These are phyloP conservation scores for Tamias sibiricus DNA, from an alignment of 2,113 vertebrate species.

Conservation along the genomic window DNA sequence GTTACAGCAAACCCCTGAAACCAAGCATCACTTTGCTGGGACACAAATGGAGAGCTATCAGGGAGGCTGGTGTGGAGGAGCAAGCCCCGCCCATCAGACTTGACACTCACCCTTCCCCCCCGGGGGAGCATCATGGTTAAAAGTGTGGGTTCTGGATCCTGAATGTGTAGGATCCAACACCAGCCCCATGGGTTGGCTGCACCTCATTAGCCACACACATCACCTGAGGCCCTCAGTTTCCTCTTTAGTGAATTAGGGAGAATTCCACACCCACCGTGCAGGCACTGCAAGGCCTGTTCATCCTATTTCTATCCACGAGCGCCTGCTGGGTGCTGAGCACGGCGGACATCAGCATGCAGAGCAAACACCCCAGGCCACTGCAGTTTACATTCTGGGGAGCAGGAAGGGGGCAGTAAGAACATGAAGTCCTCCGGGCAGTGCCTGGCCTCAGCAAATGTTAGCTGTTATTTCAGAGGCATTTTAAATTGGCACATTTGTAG, in stretches of 20 bases:
- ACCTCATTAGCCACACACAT: rapidly evolving
- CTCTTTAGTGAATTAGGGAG: neutral
- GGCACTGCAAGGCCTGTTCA: no score
- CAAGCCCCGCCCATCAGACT: rapidly evolving
- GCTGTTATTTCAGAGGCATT: neutral
- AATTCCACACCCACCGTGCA: neutral
- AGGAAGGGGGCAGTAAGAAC: neutral
- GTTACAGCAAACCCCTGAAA: neutral
- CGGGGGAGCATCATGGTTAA: rapidly evolving
- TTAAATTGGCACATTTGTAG: neutral
- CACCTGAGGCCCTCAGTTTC: neutral
- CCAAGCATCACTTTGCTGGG: neutral
- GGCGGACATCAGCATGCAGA: rapidly evolving
- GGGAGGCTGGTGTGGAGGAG: no score
- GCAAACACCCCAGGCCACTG: neutral
- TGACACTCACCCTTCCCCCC: neutral
- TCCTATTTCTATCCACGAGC: rapidly evolving
- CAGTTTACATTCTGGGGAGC: no score
- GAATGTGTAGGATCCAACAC: neutral
- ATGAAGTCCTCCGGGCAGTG: neutral
- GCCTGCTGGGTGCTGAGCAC: neutral
- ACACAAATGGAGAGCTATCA: neutral
- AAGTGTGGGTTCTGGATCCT: neutral
- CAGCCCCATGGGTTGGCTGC: neutral
- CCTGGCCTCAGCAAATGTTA: neutral